Evolutionary conservation across 2,797 vertebrate genomes (phyloP), one percentile per base, ranked within the genome.

Genomic region (Alfaro cultratus): DNA sequence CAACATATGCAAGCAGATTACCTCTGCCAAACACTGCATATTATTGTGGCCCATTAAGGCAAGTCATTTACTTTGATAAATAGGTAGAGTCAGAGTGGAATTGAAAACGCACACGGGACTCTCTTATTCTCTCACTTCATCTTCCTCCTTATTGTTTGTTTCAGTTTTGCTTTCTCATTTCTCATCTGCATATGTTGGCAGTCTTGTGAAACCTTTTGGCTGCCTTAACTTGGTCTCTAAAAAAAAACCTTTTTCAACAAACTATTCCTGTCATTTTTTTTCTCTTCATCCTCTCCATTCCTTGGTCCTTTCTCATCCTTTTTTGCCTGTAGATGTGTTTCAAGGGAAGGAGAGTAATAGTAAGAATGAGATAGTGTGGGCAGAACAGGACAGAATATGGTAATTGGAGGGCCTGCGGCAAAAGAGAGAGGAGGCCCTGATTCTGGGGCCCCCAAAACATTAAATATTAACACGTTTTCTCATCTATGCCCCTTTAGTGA

Each of bases 401-500:
- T 95, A 95, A 96, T 96, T 95, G 92, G 92, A 93, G 80, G 67
- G 94, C 95, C 94, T 87, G 72, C 75, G 94, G 95, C 84, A 67
- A 85, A 85, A 84, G 86, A 78, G 77, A 88, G 77, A 86, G 81
- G 80, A 88, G 84, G 85, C 84, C 86, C 79, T 78, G 82, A 88
- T 92, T 92, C 67, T 46, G 80, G 82, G 80, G 64, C 64, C 91
- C 93, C 91, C 78, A n/a, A 87, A 92, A 93, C 95, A 96, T 96
- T 92, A 96, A 96, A 96, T 96, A 96, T 96, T 96, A 95, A 96
- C 93, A 93, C 80, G 80, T 45, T 93, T 94, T 94, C 93, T 95
- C 91, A 94, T 95, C 93, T 94, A 77, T 90, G 93, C 80, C 91
- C 94, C 91, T 91, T 94, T 90, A 81, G 82, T 94, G 94, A 96